Base-by-base conservation (phyloP, 1,140 invertebrate genomes). In the Hyposmocoma kahamanoa region DNA sequence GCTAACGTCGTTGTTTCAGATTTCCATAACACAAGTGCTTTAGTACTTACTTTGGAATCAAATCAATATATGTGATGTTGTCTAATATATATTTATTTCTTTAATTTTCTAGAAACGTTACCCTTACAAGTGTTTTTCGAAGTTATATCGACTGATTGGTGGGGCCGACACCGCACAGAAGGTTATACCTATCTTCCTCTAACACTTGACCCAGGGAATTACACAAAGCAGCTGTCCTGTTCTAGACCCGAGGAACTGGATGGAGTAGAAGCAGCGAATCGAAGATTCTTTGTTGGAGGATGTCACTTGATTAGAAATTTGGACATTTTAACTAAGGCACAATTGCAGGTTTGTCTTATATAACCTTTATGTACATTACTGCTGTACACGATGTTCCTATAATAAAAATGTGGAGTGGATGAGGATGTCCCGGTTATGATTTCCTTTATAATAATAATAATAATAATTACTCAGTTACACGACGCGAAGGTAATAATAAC, bases 221-320 rank as follows among this genome's bases (percentile, higher is more conserved):
- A 50, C 24, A 32, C 42, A 19, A 47, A 59, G 21, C 47, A 42
- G 18, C 56, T 87, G 45, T 50, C 65, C 32, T 75, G 73, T 51
- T 64, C 57, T 21, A 56, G 74, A 42, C 80, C 84, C 1, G 66
- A 81, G 24, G 80, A 82, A 42, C 28, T 46, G n/a, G 62, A 84
- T 39, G 42, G 32, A 2, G 59, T 74, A 18, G 50, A 58, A 21
- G 79, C 68, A 0, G 68, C 83, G 17, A 76, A 67, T 42, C 62
- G 79, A 32, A 49, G 84, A 24, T 86, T 82, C 55, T 87, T 87
- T 55, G 56, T 85, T 1, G 86, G 86, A 1, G 86, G 80, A 38
- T 79, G 77, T 46, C 67, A 85, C 50, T 57, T 84, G 51, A 66
- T 87, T 13, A 78, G 76, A 21, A 79, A 87, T 62, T 67, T 82